Evolutionary conservation across 2,113 vertebrate genomes (phyloP).

Genomic region (Martes martes): DNA sequence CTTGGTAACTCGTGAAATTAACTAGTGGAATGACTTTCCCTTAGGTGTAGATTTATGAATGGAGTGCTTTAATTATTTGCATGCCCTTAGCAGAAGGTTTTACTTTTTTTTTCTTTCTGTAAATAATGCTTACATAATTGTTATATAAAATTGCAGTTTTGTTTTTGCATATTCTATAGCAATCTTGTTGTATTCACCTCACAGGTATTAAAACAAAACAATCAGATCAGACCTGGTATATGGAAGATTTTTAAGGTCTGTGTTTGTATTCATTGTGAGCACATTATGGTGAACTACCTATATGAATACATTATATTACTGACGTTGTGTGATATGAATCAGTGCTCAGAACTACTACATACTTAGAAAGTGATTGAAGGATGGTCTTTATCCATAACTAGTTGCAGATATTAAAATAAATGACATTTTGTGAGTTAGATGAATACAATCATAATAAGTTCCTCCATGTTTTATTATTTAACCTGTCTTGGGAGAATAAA

Average conservation of each 20-base stretch:
- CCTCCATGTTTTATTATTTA: neutral
- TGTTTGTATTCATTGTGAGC: neutral
- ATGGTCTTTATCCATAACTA: neutral
- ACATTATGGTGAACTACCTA: neutral
- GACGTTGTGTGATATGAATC: neutral
- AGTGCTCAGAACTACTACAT: neutral
- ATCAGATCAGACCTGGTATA: neutral
- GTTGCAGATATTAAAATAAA: neutral
- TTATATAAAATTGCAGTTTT: conserved; percentile 26
- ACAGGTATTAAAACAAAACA: conserved; percentile 34
- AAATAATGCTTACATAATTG: conserved; percentile 61
- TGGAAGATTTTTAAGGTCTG: conserved; percentile 1
- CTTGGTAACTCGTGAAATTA: conserved; percentile 74
- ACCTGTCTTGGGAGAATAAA: neutral
- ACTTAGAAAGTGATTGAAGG: neutral
- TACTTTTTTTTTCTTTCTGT: conserved; percentile 64
- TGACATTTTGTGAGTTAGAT: neutral
- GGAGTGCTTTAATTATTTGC: conserved; percentile 61
- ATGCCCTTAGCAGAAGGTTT: conserved; percentile 45
- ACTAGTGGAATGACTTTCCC: conserved; percentile 67
- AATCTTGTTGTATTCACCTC: neutral
- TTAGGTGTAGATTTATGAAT: conserved; percentile 60
- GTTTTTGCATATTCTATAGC: conserved; percentile 40
- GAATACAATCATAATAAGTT: neutral
- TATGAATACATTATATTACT: neutral